Evolutionary conservation across 2,113 vertebrate species (phyloP), one percentile per base, ranked within the genome.

Genomic region (Albula goreensis): DNA sequence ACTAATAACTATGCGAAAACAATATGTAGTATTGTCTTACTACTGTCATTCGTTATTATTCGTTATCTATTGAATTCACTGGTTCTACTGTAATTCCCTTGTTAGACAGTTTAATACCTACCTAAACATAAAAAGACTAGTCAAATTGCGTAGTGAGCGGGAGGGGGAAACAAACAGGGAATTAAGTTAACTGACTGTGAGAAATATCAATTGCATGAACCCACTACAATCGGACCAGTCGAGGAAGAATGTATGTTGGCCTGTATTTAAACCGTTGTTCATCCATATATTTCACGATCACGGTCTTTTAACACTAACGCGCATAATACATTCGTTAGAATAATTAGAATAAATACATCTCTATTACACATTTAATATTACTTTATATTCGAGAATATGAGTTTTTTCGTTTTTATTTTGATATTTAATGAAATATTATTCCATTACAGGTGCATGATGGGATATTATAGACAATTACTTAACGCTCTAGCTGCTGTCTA

Each of bases 211-310:
- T 83, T 77, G 81, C 48, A 78, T n/a, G 3, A 85, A 80, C 83
- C 25, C 88, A 89, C 81, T 81, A 85, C 88, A 80, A 83, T 89
- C 86, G 86, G 88, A 89, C 88, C 88, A 83, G 88, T 83, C 86
- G 31, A 4, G 0, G 22, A 9, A 0, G 0, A 0, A 7, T 0
- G 3, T 22, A 48, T 10, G 10, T 5, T 4, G 1, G 2, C 57
- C 3, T 41, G 31, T 88, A 82, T 87, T 85, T 78, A 87, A 48
- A 49, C 0, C 60, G 15, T 31, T n/a, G 53, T 1, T 56, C 0
- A 19, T 50, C 22, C 41, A 50, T 78, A 77, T 12, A 57, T 80
- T 74, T 50, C 63, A 49, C 52, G 52, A 12, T 82, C 51, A 63
- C 0, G 70, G 87, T 88, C 31, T 50, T n/a, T 81, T 25, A 4